Base-by-base conservation (phyloP, 2,888 invertebrate species). In the Eulithis prunata region DNA sequence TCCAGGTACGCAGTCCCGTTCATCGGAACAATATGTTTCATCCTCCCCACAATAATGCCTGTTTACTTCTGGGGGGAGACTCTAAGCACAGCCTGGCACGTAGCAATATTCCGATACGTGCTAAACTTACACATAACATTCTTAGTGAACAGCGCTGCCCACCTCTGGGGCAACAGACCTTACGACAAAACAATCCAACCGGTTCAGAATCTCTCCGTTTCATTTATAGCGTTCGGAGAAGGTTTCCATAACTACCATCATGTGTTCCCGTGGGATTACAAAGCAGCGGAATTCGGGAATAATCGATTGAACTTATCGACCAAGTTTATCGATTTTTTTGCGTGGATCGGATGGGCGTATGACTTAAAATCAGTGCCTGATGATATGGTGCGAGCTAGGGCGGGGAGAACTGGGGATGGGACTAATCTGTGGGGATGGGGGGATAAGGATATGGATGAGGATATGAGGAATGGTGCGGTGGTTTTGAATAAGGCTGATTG, bases 71-170 rank as follows among this genome's bases (percentile, higher is more conserved):
- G 95, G 95, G 90, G 89, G 2, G 95, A 95, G 77, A 84, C 75
- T 0, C 78, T 84, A 36, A 70, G n/a, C 47, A 82, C 80, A 69
- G 77, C 88, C 1, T 89, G 85, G 84, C 85, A 87, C 70, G 75
- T 87, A 3, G 80, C 78, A 6, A 87, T 92, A 58, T 75, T 94
- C 12, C 89, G 95, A 11, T 95, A 95, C 80, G 82, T 89, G 14
- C 78, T 90, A 65, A 90, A 90, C 4, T 88, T 95, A n/a, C 94
- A 95, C 81, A 88, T 90, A 4, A 75, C 79, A 1, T 95, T 95
- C 94, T 82, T 94, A n/a, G 95, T 95, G 12, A 95, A 95, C 88
- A 94, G 94, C 75, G 94, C 93, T 3, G 95, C 95, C 14, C 95
- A 95, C 80, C 66, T 88, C 36, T 91, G 88, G 88, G 92, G 91